Evolutionary conservation across 2,888 invertebrate genomes (phyloP), one percentile per base, ranked within the genome.

Genomic region (Pardosa pseudoannulata): DNA sequence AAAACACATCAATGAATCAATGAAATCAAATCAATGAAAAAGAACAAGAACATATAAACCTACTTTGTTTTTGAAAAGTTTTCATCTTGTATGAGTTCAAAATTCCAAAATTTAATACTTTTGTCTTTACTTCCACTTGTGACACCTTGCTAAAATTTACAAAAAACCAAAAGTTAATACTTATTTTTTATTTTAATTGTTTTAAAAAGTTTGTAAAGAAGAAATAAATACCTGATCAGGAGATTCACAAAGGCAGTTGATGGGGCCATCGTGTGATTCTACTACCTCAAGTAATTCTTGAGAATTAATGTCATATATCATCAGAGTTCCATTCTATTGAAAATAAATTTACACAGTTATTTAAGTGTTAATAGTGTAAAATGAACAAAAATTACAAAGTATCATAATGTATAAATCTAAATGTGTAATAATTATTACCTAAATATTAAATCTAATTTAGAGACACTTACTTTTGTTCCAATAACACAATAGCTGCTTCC

Each of bases 71-170:
- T 46, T 32, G 88, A 71, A 89, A 89, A 72, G 89, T 90, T 86
- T 7, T 73, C 92, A 89, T 95, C 95, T 16, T 94, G 93, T 62
- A 97, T 94, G 16, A 98, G 93, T 91, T 98, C 97, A 91, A 98
- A 98, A 81, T 95, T 94, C 98, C 98, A 99, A 90, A 98, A 95
- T 92, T 97, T 98, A 0, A 98, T 95, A 0, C 95, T 95, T 88
- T 95, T 94, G 91, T 99, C 98, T 0, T 95, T 95, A 79, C 98
- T 95, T 0, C 97, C 98, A 1, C 96, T 95, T 9, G 94, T 94
- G 90, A 96, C 95, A 0, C 96, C 96, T 90, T 94, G 93, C 95
- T 83, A 39, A 0, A 95, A 91, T 90, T 89, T 88, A 89, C 88
- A 89, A 80, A 78, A 46, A 31, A 9, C 9, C 9, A 36, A 36